These are phyloP conservation scores for Pectinophora gossypiella DNA, from an alignment of 1,140 invertebrate species.

Conservation along the genomic window DNA sequence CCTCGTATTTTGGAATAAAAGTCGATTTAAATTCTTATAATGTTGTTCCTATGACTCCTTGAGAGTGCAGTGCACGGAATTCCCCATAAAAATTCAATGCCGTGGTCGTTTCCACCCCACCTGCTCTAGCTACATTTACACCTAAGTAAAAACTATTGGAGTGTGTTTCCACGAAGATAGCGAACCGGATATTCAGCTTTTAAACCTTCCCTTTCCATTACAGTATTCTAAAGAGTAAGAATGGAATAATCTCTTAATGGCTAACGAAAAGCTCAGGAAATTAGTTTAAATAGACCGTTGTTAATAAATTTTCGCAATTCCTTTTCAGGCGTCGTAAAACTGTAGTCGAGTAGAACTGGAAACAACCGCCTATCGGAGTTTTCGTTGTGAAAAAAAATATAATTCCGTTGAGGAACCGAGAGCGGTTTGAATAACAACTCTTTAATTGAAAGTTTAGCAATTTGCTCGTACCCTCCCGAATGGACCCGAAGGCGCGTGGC, in stretches of 20 bases:
- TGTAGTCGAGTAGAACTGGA: slow-evolving; percentile 36
- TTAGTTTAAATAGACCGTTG: slow-evolving; percentile 24
- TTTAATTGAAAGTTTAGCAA: slow-evolving; percentile 75
- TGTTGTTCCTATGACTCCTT: neutral
- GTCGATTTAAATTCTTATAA: neutral
- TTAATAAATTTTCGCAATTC: slow-evolving; percentile 31
- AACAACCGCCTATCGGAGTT: slow-evolving; percentile 57
- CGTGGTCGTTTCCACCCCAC: neutral
- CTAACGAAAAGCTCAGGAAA: slow-evolving; percentile 5
- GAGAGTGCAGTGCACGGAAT: neutral
- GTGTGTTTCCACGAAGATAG: neutral
- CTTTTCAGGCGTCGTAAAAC: slow-evolving; percentile 26
- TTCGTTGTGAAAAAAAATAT: slow-evolving; percentile 66
- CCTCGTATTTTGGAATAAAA: neutral
- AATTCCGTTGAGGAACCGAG: slow-evolving; percentile 54
- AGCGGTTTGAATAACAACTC: slow-evolving; percentile 74
- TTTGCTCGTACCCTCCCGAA: slow-evolving; percentile 68
- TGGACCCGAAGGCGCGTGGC: slow-evolving; percentile 61
- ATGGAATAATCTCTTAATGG: neutral
- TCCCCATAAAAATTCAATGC: slow-evolving; percentile 1
- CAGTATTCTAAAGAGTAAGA: neutral
- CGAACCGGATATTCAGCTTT: neutral
- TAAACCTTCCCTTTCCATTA: neutral
- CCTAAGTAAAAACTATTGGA: neutral
- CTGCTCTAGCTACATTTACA: neutral